Evolutionary conservation across 2,113 vertebrate genomes (phyloP), one percentile per base, ranked within the genome.

Genomic region (Neodontobutis hainanensis): DNA sequence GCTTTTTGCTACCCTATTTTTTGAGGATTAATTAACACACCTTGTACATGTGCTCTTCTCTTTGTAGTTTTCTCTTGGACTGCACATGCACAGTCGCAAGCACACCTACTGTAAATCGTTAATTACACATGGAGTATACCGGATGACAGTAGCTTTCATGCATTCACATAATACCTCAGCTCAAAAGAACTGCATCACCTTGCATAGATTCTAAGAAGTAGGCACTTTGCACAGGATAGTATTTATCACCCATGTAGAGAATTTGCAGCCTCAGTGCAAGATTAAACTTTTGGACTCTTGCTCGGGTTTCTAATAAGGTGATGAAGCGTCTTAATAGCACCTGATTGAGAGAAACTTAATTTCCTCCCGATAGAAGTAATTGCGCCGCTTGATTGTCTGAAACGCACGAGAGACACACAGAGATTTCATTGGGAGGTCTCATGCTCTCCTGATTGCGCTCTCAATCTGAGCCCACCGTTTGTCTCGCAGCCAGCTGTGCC

Each of bases 361-460:
- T 53, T 66, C 67, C 52, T 64, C 77, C 68, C 63, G 44, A 71
- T 50, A 60, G 35, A 58, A n/a, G 71, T 64, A 68, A 79, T 78
- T 65, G 75, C 71, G 47, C 61, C 19, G 43, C 27, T 34, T 75
- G 69, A 88, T 84, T 88, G 76, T 65, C 73, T 78, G 59, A 36
- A 42, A 63, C 46, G 53, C 40, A 27, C 3, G 19, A 27, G 19
- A 27, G 19, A 27, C 11, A 27, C 47, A 3, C 35, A 42, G n/a
- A 40, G 51, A 66, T 57, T 55, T n/a, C 6, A 10, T 47, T 49
- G 59, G 62, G 73, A 58, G 70, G 72, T 69, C 78, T 68, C 47
- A 34, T 42, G 60, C 27, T 40, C 19, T 61, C 46, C 69, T 84
- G 87, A 90, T 89, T 87, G 77, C 71, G 47, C 73, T 78, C 45